Evolutionary conservation across 2,113 vertebrate species (phyloP).

Genomic region (Scomber colias): DNA sequence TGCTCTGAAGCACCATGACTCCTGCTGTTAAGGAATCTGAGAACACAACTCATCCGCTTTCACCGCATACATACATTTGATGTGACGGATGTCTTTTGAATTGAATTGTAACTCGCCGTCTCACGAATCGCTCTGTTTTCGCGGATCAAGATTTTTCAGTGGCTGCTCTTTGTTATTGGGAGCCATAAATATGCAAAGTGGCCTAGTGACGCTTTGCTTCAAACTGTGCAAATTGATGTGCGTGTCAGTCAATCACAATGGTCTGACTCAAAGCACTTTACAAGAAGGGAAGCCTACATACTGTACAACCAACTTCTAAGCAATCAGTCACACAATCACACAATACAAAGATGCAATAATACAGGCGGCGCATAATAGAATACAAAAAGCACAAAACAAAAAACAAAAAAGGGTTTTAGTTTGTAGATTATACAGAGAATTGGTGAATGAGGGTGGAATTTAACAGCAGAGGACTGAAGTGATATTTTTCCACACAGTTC

Average conservation of each 20-base stretch:
- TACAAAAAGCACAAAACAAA: not conserved
- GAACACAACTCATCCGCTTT: not conserved
- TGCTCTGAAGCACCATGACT: not conserved
- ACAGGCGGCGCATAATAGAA: not conserved
- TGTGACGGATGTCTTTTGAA: not conserved
- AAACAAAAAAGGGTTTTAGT: not conserved
- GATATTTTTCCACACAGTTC: conserved; percentile 10
- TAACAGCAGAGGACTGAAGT: too few species aligned
- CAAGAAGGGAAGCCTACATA: conserved; percentile 42
- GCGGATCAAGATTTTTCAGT: conserved; percentile 13
- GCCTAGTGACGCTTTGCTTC: conserved; percentile 39
- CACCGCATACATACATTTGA: not conserved
- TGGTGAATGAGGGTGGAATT: too few species aligned
- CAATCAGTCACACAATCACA: conserved; percentile 9
- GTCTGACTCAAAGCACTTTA: conserved; percentile 29
- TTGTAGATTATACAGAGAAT: too few species aligned
- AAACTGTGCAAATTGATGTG: conserved; percentile 59
- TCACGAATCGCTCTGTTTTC: not conserved
- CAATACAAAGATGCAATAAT: conserved; percentile 6
- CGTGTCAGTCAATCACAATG: conserved; percentile 61
- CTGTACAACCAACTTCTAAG: conserved; percentile 2
- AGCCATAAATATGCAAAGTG: conserved; percentile 64
- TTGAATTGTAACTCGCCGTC: not conserved
- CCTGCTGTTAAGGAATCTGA: too few species aligned
- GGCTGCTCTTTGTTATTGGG: not conserved